Percentiles rank a stretch among this genome's conserved stretches.
These are phyloP conservation scores for Himalopsyche phryganea DNA, from an alignment of 1,140 invertebrate genomes.

Conservation along the genomic window DNA sequence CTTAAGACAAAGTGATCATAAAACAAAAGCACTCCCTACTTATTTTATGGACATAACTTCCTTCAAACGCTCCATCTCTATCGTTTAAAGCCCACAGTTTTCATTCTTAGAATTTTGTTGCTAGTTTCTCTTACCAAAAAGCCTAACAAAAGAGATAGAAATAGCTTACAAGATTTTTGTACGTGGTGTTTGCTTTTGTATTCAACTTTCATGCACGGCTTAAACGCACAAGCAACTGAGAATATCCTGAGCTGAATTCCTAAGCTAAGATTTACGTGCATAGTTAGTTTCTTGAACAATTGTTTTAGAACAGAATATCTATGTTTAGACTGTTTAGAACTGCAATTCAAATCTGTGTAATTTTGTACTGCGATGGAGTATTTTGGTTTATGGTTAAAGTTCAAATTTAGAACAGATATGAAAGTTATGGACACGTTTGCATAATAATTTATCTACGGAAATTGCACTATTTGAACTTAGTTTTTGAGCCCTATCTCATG, in stretches of 20 bases:
- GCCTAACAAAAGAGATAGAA: too few relatives aligned
- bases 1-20: slow-evolving; percentile 24
- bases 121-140: too few relatives aligned
- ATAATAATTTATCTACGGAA: too few relatives aligned
- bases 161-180: too few relatives aligned
- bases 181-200: neutral
- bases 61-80: too few relatives aligned
- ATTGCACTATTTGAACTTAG: too few relatives aligned
- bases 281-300: slow-evolving; percentile 9
- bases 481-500: too few relatives aligned
- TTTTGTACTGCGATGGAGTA: neutral
- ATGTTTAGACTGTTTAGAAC: neutral
- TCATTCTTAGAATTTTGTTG: too few relatives aligned
- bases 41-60: slow-evolving; percentile 19
- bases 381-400: slow-evolving; percentile 2
- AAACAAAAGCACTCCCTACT: slow-evolving; percentile 27
- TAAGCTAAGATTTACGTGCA: slow-evolving; percentile 14
- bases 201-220: neutral
- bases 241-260: slow-evolving; percentile 14
- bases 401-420: neutral
- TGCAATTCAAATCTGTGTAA: neutral
- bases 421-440: neutral
- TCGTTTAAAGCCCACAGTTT: too few relatives aligned
- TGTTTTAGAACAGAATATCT: neutral
- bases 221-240: slow-evolving; percentile 9